A percentile compares a stretch with the other conserved stretches of the same genome.
These are phyloP conservation scores for Borostomias antarcticus DNA, from an alignment of 2,797 vertebrate genomes.

Conservation along the genomic window DNA sequence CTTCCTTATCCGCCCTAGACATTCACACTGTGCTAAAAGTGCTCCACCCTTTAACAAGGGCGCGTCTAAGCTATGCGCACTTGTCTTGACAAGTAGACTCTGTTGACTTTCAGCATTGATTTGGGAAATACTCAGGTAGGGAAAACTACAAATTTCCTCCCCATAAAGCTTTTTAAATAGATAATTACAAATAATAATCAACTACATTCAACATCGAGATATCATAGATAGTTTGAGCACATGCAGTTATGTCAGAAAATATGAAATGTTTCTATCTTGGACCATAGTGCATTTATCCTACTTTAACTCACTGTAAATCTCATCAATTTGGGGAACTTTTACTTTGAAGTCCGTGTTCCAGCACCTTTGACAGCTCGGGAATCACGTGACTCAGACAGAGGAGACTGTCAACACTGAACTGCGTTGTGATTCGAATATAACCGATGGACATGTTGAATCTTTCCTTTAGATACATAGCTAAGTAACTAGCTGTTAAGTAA, in stretches of 20 bases:
- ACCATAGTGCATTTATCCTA: too few relatives aligned
- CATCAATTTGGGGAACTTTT: not conserved
- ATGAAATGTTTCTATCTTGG: too few relatives aligned
- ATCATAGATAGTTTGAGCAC: too few relatives aligned
- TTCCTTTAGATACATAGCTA: not conserved
- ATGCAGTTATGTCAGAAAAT: too few relatives aligned
- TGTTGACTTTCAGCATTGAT: not conserved
- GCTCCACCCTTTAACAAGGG: conserved; percentile 7
- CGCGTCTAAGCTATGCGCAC: not conserved
- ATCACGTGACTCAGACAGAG: not conserved
- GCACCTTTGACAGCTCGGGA: not conserved
- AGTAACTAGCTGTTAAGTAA: not conserved
- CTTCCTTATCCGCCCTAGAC: conserved; percentile 69
- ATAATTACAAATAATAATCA: too few relatives aligned
- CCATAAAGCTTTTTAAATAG: too few relatives aligned
- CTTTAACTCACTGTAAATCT: too few relatives aligned
- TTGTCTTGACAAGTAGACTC: not conserved
- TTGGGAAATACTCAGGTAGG: too few relatives aligned
- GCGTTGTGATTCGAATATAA: not conserved
- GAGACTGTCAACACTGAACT: not conserved
- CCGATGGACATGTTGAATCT: not conserved
- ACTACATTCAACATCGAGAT: too few relatives aligned
- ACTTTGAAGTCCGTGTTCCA: not conserved
- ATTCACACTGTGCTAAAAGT: not conserved
- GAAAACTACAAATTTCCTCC: too few relatives aligned